These are phyloP conservation scores for Drosophila paucipuncta DNA, from an alignment of 2,888 invertebrate species.

Conservation along the genomic window DNA sequence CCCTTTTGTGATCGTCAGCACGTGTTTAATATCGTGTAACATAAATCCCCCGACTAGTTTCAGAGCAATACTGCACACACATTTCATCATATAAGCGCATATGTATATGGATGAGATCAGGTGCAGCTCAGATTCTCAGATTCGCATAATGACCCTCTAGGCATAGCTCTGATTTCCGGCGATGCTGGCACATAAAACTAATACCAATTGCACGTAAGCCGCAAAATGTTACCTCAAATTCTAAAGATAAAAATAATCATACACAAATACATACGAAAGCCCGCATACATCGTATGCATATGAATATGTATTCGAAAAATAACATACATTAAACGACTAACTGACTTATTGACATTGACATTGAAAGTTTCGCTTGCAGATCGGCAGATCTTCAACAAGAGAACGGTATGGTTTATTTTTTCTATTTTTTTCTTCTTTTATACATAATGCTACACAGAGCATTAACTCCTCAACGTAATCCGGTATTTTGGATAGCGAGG, in stretches of 20 bases:
- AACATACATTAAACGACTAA: conserved; percentile 13
- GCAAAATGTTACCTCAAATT: conserved; percentile 51
- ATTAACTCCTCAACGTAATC: conserved; percentile 65
- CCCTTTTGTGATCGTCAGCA: conserved; percentile 3
- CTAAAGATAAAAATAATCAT: conserved; percentile 14
- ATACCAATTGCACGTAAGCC: conserved; percentile 53
- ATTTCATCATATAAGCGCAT: conserved; percentile 64
- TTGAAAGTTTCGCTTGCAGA: conserved; percentile 66
- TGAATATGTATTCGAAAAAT: conserved; percentile 10
- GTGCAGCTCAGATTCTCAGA: conserved; percentile 50
- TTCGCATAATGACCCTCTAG: conserved; percentile 51
- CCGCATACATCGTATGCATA: conserved; percentile 14
- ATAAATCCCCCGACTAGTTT: conserved; percentile 36
- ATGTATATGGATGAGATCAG: conserved; percentile 12
- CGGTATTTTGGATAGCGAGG: conserved; percentile 56
- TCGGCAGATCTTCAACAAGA: conserved; percentile 50
- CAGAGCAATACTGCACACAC: conserved; percentile 34
- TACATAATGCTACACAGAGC: conserved; percentile 13
- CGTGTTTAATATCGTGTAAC: conserved; percentile 16
- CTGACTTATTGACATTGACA: conserved; percentile 78
- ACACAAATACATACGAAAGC: conserved; percentile 16
- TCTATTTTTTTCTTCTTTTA: neutral
- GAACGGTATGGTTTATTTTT: conserved; percentile 28
- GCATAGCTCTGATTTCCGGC: conserved; percentile 64
- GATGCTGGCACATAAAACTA: conserved; percentile 52